Conservation (phyloP, 2,888 invertebrate species). For the Masnerella sp. region DNA sequence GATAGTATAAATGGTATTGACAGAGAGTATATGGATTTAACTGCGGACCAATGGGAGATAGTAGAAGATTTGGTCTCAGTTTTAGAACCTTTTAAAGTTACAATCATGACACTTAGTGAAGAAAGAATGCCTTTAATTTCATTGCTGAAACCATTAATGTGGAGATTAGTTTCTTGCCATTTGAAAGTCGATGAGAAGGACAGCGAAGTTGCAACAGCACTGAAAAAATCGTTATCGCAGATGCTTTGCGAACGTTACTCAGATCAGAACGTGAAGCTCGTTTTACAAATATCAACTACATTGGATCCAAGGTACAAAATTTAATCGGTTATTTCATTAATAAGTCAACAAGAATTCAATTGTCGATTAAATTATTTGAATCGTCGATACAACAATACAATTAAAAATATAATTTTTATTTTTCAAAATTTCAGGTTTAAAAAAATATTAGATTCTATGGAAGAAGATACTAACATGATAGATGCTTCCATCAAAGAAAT, state of each 20-base stretch:
- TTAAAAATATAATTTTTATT: constrained; percentile 7
- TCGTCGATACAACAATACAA: too few species aligned
- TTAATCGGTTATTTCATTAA: too few species aligned
- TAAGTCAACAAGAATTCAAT: neutral
- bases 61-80: constrained; percentile 77
- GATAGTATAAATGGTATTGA: constrained; percentile 71
- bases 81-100: constrained; percentile 78
- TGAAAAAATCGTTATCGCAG: constrained; percentile 76
- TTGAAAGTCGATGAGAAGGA: constrained; percentile 76
- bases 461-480: constrained; percentile 76
- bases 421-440: constrained; percentile 75
- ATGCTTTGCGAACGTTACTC: constrained; percentile 76
- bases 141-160: constrained; percentile 78
- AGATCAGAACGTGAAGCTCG: constrained; percentile 73
- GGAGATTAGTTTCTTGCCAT: constrained; percentile 78
- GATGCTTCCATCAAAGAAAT: constrained; percentile 75
- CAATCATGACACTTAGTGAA: constrained; percentile 78
- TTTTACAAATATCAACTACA: constrained; percentile 78
- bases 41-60: constrained; percentile 76
- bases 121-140: constrained; percentile 79
- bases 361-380: neutral
- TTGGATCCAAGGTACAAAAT: constrained; percentile 78
- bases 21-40: constrained; percentile 71
- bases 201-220: constrained; percentile 70
- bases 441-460: constrained; percentile 77